A percentile compares a stretch with the other conserved stretches of the same genome.
Evolutionary conservation across 2,888 invertebrate genomes (phyloP).

Genomic region (Gibbula magus): DNA sequence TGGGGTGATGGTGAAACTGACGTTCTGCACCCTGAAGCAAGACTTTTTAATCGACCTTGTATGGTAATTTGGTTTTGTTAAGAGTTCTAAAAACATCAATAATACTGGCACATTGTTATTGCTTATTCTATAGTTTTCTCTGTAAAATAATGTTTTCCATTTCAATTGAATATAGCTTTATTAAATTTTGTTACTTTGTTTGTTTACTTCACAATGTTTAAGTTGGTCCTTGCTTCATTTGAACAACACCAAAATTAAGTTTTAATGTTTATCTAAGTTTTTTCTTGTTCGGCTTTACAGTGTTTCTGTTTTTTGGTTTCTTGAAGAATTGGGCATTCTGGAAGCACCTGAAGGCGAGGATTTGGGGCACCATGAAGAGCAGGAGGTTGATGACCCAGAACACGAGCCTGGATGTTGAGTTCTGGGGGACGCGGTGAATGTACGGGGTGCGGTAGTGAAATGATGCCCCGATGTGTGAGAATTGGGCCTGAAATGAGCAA

Average conservation of each 20-base stretch:
- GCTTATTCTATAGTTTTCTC: too few species aligned
- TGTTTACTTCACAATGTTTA: too few species aligned
- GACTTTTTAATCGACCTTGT: too few species aligned
- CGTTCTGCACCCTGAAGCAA: too few species aligned
- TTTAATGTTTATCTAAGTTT: neutral
- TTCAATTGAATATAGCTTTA: too few species aligned
- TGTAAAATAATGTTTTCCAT: too few species aligned
- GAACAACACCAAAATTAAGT: neutral
- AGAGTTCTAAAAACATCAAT: too few species aligned
- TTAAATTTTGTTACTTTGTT: too few species aligned
- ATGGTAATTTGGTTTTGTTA: too few species aligned
- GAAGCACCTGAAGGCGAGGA: slow-evolving; percentile 49
- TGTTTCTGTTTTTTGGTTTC: neutral
- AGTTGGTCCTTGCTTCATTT: too few species aligned
- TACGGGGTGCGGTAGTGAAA: slow-evolving; percentile 54
- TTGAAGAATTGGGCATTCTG: slow-evolving; percentile 9
- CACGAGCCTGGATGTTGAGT: slow-evolving; percentile 28
- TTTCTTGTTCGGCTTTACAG: neutral
- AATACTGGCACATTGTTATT: too few species aligned
- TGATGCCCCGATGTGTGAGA: slow-evolving; percentile 55
- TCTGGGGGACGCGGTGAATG: slow-evolving; percentile 47
- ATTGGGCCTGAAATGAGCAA: slow-evolving; percentile 50
- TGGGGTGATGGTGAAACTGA: too few species aligned
- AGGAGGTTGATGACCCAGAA: slow-evolving; percentile 54
- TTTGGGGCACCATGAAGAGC: slow-evolving; percentile 56